Percentiles rank a stretch among this genome's conserved stretches.
Conservation (phyloP, 2,888 invertebrate genomes). For the Acanthococcus lagerstroemiae region DNA sequence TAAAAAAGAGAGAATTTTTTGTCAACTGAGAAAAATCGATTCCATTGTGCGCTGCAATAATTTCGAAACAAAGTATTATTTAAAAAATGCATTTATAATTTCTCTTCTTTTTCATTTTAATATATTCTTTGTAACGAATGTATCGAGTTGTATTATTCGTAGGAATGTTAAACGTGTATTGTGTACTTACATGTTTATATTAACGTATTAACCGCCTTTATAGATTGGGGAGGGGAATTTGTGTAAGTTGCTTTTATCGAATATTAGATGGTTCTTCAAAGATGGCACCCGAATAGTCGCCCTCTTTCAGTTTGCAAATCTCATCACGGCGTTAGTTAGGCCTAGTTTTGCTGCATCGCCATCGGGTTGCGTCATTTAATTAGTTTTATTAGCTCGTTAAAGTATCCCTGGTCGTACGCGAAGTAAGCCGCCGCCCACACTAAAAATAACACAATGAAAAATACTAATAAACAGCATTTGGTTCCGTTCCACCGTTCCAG, state of each 20-base stretch:
- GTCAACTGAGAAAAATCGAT: not conserved
- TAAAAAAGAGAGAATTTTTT: not conserved
- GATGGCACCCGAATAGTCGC: no score
- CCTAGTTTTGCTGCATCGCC: not conserved
- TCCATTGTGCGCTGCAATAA: not conserved
- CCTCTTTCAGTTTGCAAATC: no score
- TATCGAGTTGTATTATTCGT: no score
- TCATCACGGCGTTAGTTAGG: no score
- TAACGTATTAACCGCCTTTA: no score
- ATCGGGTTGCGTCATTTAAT: not conserved
- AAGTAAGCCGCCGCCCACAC: conserved; percentile 3
- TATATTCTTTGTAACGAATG: conserved; percentile 23
- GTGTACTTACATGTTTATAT: no score
- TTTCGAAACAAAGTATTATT: conserved; percentile 19
- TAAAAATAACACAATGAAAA: conserved; percentile 1
- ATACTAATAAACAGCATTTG: not conserved
- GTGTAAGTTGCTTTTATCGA: no score
- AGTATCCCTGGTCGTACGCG: not conserved
- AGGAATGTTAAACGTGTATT: no score
- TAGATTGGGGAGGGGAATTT: no score
- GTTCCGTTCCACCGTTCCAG: not conserved
- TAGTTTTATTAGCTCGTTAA: not conserved
- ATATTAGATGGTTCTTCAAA: no score
- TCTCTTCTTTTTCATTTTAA: conserved; percentile 21
- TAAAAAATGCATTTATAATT: conserved; percentile 21